A percentile compares a stretch with the other conserved stretches of the same genome.
Evolutionary conservation across 2,888 invertebrate genomes (phyloP).

Genomic region (Calephelis perditalis): DNA sequence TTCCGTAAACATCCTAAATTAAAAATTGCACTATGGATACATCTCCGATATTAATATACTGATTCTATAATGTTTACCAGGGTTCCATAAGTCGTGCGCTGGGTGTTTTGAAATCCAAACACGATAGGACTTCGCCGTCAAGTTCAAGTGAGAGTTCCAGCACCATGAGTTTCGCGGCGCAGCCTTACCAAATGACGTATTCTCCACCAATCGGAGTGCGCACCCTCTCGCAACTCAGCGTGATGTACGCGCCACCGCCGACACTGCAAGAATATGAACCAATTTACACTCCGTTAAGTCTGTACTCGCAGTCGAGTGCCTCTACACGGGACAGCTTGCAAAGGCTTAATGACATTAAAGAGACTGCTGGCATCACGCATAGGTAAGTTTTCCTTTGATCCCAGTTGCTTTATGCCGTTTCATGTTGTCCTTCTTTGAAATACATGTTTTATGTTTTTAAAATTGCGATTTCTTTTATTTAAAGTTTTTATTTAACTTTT

Average conservation of each 20-base stretch:
- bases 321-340: slow-evolving; percentile 69
- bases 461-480: no score
- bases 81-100: slow-evolving; percentile 86
- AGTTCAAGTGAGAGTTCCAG: slow-evolving; percentile 82
- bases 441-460: no score
- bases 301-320: slow-evolving; percentile 69
- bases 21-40: no score
- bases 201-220: slow-evolving; percentile 76
- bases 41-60: no score
- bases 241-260: slow-evolving; percentile 79
- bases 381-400: slow-evolving; percentile 40
- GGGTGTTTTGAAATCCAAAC: slow-evolving; percentile 81
- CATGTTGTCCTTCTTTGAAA: no score
- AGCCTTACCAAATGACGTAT: slow-evolving; percentile 67
- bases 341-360: slow-evolving; percentile 67
- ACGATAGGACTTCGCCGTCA: slow-evolving; percentile 82
- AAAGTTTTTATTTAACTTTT: no score
- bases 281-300: slow-evolving; percentile 66
- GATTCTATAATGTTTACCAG: slow-evolving; percentile 53
- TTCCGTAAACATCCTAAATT: no score
- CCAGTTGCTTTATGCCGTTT: no score
- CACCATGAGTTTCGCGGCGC: slow-evolving; percentile 69
- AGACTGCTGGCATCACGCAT: slow-evolving; percentile 56
- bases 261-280: slow-evolving; percentile 75
- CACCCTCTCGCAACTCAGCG: slow-evolving; percentile 76